These are phyloP conservation scores for Cyprinus carpio DNA, from an alignment of 2,113 vertebrate genomes.

Conservation along the genomic window DNA sequence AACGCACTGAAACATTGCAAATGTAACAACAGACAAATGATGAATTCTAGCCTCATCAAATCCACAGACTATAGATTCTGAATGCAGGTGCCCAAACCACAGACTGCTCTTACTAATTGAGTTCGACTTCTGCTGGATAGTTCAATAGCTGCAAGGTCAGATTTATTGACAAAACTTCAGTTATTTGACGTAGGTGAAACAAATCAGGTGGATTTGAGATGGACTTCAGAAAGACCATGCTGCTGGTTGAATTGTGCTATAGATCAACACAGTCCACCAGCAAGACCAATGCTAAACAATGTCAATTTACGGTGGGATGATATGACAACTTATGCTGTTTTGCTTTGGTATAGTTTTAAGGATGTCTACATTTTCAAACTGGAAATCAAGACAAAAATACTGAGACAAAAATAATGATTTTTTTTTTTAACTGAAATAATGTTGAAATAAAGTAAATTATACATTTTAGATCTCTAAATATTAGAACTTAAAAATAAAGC, in stretches of 20 bases:
- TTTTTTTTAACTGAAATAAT: too few relatives aligned
- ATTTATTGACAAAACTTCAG: slow-evolving; percentile 17
- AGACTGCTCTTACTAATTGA: slow-evolving; percentile 16
- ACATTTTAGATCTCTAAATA: too few relatives aligned
- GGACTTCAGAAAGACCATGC: neutral
- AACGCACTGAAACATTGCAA: neutral
- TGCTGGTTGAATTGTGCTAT: neutral
- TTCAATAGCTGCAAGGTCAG: slow-evolving; percentile 6
- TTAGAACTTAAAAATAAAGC: neutral
- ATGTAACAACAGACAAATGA: neutral
- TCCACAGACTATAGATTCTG: neutral
- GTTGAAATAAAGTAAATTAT: too few relatives aligned
- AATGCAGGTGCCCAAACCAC: neutral
- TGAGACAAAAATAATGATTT: too few relatives aligned
- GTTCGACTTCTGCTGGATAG: slow-evolving; percentile 8
- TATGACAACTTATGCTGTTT: too few relatives aligned
- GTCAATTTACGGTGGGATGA: too few relatives aligned
- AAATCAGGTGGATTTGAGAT: neutral
- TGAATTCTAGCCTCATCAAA: neutral
- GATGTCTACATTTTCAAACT: too few relatives aligned
- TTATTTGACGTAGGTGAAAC: slow-evolving; percentile 19
- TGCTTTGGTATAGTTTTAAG: too few relatives aligned
- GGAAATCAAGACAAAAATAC: too few relatives aligned
- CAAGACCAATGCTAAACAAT: neutral
- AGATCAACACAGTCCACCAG: neutral